Base-by-base conservation (phyloP, 1,140 invertebrate species). In the Saccostrea echinata region DNA sequence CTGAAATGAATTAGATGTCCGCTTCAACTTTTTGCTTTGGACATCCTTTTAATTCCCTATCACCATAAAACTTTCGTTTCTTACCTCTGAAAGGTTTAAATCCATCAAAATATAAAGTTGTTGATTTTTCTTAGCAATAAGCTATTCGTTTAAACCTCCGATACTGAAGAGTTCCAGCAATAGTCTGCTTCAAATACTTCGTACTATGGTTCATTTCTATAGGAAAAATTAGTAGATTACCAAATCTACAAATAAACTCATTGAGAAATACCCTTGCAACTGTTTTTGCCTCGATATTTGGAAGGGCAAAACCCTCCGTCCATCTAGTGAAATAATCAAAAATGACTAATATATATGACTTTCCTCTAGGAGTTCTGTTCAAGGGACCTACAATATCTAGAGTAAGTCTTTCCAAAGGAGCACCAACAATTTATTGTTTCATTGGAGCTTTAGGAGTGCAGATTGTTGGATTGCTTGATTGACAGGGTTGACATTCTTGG, bases 351-450 rank as follows among this genome's bases (percentile, higher is more conserved):
- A 89, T 88, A 61, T 91, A 91, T 53, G 84, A 81, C 61, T 93
- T 94, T 6, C 89, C 89, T n/a, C n/a, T 9, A 27, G 53, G 35
- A n/a, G 89, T 89, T 4, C 16, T 81, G 13, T 90, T 89, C 0
- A 92, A 81, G 11, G 91, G 92, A 21, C 92, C 92, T 12, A 90
- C 30, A n/a, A 92, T 89, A 81, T 92, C 90, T 24, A 91, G 84
- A 16, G 84, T 81, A 57, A 91, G 80, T 76, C 88, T 86, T 87
- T 90, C 88, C 71, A 86, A 35, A 16, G 88, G 82, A 24, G 57
- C 55, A 27, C 84, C 88, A 35, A 86, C 88, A 30, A 53, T 16
- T 30, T 86, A 53, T 16, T 18, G 8, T 12, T 80, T 30, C 71
- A 30, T 80, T 27, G 71, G 71, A 33, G 71, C 71, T 12, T 43